Evolutionary conservation across 2,888 invertebrate species (phyloP).

Genomic region (Pyrrhia umbra): DNA sequence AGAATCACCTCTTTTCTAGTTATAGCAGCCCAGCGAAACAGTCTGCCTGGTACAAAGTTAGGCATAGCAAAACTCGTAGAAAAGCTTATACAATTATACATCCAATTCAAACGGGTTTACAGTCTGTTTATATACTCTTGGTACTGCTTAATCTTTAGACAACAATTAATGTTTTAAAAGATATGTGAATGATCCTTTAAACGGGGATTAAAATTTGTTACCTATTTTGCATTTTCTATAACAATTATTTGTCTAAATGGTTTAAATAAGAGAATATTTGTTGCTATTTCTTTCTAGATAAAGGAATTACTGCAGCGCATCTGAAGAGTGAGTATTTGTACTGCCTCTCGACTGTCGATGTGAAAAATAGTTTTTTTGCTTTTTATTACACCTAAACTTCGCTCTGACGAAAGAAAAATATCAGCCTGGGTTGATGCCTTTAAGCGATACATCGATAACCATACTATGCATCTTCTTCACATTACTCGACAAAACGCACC

Average conservation of each 20-base stretch:
- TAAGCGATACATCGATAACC: no score
- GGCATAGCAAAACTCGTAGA: not conserved
- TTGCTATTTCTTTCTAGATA: not conserved
- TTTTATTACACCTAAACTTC: no score
- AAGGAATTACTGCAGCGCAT: conserved; percentile 10
- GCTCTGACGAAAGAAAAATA: no score
- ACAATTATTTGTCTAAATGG: not conserved
- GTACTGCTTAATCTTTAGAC: not conserved
- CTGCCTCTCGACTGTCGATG: no score
- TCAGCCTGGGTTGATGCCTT: no score
- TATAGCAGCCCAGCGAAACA: not conserved
- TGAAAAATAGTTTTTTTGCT: no score
- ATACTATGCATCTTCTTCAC: no score
- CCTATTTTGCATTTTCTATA: not conserved
- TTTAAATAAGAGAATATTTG: not conserved
- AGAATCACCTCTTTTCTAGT: no score
- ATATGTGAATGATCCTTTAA: not conserved
- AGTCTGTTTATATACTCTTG: not conserved
- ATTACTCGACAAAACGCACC: no score
- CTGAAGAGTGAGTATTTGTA: not conserved
- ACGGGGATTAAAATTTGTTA: not conserved
- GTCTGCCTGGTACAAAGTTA: not conserved
- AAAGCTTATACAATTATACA: conserved; percentile 2
- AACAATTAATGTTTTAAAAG: not conserved
- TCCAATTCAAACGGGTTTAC: not conserved